Percentiles rank a stretch among this genome's conserved stretches.
phyloP scores from a whole-genome alignment of 2,888 invertebrate genomes.

The Habroteleia sp. region DNA sequence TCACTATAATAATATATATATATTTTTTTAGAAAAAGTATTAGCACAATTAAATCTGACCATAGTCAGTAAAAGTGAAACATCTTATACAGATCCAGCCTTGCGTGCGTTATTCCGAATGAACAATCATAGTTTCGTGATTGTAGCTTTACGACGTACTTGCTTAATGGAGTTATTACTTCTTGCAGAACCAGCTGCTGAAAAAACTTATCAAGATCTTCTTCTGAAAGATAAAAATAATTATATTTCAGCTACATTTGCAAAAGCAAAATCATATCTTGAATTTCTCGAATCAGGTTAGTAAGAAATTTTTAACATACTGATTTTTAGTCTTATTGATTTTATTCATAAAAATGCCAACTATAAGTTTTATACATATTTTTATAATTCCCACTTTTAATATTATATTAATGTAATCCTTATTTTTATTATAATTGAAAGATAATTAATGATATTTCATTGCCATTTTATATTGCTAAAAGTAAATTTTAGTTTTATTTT shows the following conservation, averaged over 20 bases:
- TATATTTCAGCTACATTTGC: conserved; percentile 77
- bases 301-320: too few species aligned
- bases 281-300: too few species aligned
- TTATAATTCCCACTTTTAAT: too few species aligned
- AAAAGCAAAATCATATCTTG: conserved; percentile 75
- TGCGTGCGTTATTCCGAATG: conserved; percentile 93
- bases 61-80: conserved; percentile 95
- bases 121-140: conserved; percentile 97
- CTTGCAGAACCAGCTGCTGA: conserved; percentile 93
- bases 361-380: too few species aligned
- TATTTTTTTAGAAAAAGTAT: conserved; percentile 87
- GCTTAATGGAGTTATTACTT: conserved; percentile 90
- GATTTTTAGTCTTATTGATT: too few species aligned
- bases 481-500: too few species aligned
- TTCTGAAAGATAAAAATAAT: conserved; percentile 74
- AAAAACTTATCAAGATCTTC: conserved; percentile 90
- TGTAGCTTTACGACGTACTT: conserved; percentile 94
- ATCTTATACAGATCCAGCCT: conserved; percentile 89
- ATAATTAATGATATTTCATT: too few species aligned
- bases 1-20: background rate
- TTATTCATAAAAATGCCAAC: too few species aligned
- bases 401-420: too few species aligned
- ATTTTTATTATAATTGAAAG: too few species aligned
- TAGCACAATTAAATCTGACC: conserved; percentile 94
- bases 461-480: too few species aligned